Conservation (phyloP, 1,140 invertebrate genomes). For the Bombus huntii region DNA sequence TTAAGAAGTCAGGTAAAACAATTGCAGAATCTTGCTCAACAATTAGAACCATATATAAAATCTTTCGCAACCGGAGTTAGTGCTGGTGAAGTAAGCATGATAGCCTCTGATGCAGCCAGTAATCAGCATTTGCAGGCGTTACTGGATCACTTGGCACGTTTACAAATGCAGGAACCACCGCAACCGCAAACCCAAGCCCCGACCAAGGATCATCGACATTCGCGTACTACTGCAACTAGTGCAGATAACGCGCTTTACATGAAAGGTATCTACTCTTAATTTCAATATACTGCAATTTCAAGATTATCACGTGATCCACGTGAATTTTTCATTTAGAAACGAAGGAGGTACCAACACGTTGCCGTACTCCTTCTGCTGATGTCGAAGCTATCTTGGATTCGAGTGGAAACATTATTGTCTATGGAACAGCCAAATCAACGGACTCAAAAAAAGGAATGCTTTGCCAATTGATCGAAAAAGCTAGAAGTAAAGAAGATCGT, state of each 20-base stretch:
- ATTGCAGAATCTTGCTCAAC: slow-evolving; percentile 85
- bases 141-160: slow-evolving; percentile 83
- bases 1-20: slow-evolving; percentile 87
- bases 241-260: slow-evolving; percentile 79
- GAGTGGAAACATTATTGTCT: slow-evolving; percentile 80
- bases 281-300: not conserved
- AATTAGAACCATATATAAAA: slow-evolving; percentile 86
- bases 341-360: slow-evolving; percentile 78
- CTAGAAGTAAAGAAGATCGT: slow-evolving; percentile 82
- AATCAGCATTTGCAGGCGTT: slow-evolving; percentile 83
- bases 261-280: slow-evolving; percentile 75
- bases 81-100: slow-evolving; percentile 75
- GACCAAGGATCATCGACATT: slow-evolving; percentile 79
- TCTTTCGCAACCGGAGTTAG: slow-evolving; percentile 81
- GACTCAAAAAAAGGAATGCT: slow-evolving; percentile 82
- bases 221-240: slow-evolving; percentile 72
- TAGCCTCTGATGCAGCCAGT: slow-evolving; percentile 75
- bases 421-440: slow-evolving; percentile 74
- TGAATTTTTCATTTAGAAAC: slow-evolving; percentile 65
- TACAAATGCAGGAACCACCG: slow-evolving; percentile 80
- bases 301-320: not conserved
- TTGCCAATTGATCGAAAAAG: slow-evolving; percentile 84
- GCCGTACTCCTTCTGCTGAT: slow-evolving; percentile 76
- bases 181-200: slow-evolving; percentile 70
- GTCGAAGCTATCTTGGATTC: slow-evolving; percentile 78